Evolutionary conservation across 2,888 invertebrate species (phyloP).

Genomic region (Trissonchulus latispiculum): DNA sequence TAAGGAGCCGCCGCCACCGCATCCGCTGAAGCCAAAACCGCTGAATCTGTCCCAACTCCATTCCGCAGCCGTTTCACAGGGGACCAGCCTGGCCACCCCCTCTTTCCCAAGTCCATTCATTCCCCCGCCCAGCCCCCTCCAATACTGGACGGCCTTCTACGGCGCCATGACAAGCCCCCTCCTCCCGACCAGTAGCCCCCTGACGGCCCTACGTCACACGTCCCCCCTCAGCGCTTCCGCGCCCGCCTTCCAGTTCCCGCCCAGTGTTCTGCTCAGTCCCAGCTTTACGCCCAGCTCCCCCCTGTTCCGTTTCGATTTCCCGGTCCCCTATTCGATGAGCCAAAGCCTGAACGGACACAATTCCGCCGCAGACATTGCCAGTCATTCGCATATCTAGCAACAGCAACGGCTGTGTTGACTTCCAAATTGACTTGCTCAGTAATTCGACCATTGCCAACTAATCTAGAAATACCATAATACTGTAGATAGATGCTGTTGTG

Average conservation of each 20-base stretch:
- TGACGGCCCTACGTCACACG: neutral
- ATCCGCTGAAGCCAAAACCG: neutral
- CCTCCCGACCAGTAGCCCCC: neutral
- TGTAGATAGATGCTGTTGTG: no score
- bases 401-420: no score
- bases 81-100: neutral
- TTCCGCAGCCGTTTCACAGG: neutral
- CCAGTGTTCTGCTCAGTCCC: neutral
- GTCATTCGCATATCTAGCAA: no score
- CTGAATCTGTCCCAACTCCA: neutral
- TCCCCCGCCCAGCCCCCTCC: neutral
- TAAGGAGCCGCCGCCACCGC: neutral
- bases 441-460: no score
- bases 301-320: neutral
- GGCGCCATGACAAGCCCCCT: neutral
- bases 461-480: no score
- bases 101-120: neutral
- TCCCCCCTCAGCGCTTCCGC: neutral
- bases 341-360: no score
- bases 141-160: neutral
- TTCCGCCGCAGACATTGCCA: no score
- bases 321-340: no score
- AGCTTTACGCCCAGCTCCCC: neutral
- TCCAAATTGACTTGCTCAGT: no score
- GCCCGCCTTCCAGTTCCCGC: neutral